phyloP scores from a whole-genome alignment of 1,140 invertebrate species.

The Drosophila kohkoa region DNA sequence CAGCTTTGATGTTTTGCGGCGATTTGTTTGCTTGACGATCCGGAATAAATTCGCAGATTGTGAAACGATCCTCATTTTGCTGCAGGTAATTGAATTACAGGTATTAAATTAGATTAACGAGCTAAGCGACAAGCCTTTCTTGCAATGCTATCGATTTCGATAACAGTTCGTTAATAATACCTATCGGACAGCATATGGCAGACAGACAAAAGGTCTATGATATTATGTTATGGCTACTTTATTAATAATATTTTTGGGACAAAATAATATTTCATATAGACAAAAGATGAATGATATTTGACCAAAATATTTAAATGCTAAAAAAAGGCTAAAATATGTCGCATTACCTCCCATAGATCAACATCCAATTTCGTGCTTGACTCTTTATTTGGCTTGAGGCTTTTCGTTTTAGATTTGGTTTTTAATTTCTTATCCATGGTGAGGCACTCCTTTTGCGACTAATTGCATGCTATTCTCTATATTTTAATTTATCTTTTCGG shows the following conservation, averaged over 20 bases:
- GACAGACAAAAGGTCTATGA: background rate
- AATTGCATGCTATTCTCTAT: conserved; percentile 48
- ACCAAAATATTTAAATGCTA: background rate
- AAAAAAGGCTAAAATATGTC: background rate
- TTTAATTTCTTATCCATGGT: conserved; percentile 66
- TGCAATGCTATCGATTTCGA: background rate
- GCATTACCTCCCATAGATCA: conserved; percentile 70
- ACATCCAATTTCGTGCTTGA: conserved; percentile 72
- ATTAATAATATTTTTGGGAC: too few species aligned
- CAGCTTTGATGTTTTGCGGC: conserved; percentile 47
- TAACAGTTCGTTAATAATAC: background rate
- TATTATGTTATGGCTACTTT: background rate
- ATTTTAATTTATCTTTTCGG: background rate
- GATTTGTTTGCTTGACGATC: conserved; percentile 54
- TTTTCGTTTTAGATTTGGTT: conserved; percentile 61
- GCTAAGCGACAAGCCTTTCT: too few species aligned
- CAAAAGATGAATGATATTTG: background rate
- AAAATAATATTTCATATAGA: too few species aligned
- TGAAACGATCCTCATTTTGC: conserved; percentile 76
- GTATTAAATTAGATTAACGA: conserved; percentile 9
- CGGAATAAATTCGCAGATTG: conserved; percentile 51
- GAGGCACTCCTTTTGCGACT: conserved; percentile 26
- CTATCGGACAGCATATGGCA: too few species aligned
- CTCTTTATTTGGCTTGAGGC: conserved; percentile 70
- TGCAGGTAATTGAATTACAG: conserved; percentile 38